Evolutionary conservation across 1,140 invertebrate genomes (phyloP), one percentile per base, ranked within the genome.

Genomic region (Drosophila equinoxialis): DNA sequence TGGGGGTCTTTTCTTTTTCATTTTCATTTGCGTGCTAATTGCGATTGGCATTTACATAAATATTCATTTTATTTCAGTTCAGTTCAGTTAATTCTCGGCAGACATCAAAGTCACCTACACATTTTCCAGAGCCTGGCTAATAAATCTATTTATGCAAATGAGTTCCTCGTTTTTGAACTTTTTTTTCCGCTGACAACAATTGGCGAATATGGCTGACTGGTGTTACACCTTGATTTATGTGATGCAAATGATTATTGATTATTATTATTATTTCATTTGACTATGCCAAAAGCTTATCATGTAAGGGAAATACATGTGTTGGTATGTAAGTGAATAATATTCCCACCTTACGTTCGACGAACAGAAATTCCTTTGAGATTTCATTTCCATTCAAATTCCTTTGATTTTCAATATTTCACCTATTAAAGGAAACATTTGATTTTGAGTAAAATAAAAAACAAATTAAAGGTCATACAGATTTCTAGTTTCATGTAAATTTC

Each of bases 111-210:
- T 10, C 59, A 45, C 65, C 30, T 45, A 26, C 26, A 6, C 54
- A 68, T 61, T 55, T 62, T 74, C 67, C 67, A 78, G 77, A 58
- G 62, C 57, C 45, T 54, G 48, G 26, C 68, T 79, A 66, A 83
- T 89, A 87, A 83, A 80, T 77, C 71, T 72, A 77, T 87, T 87
- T 87, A 87, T 87, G 84, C 68, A 83, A 89, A 83, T 79, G 65
- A 71, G 68, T 77, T 87, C 45, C 67, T 55, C 67, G 71, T 75
- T 61, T 89, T 87, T 71, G 30, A 55, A 73, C 63, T 62, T 61
- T 69, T 48, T 48, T 48, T 45, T 45, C 45, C 59, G 51, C 65
- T 68, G 39, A 55, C 68, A 35, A 79, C 83, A 86, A 87, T 87
- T 70, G 57, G 23, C 45, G 20, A 73, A 35, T 51, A 59, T 20